These are phyloP conservation scores for Phylloscopus collybita DNA, from an alignment of 2,797 vertebrate genomes.

Conservation along the genomic window DNA sequence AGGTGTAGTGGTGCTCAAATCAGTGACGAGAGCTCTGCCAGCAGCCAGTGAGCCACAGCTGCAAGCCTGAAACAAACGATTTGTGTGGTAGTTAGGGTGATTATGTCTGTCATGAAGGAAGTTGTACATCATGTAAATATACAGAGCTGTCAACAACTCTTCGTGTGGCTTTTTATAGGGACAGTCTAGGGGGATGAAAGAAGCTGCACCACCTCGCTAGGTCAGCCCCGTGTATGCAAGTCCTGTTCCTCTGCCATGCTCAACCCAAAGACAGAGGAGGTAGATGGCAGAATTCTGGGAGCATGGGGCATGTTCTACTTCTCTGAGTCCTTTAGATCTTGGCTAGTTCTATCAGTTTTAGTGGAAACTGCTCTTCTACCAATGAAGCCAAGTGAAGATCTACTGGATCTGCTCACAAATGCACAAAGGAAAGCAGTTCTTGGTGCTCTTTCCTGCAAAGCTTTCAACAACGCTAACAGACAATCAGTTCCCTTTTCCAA, in stretches of 20 bases:
- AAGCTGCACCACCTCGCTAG: background rate
- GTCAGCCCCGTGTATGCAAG: background rate
- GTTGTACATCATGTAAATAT: background rate
- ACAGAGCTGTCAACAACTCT: background rate
- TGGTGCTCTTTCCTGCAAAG: background rate
- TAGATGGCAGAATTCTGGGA: background rate
- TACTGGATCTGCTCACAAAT: background rate
- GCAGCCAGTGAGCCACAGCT: slow-evolving; percentile 27
- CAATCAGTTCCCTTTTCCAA: background rate
- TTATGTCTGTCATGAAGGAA: background rate
- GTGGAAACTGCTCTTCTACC: background rate
- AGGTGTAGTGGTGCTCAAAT: background rate
- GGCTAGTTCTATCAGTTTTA: background rate
- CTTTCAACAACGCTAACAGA: background rate
- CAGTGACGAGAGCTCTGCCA: background rate
- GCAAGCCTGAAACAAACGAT: slow-evolving; percentile 40
- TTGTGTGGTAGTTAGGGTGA: background rate
- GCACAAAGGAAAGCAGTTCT: background rate
- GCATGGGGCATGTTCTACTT: background rate
- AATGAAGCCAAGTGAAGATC: background rate
- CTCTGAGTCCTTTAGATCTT: background rate
- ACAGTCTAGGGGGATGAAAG: background rate
- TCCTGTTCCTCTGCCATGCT: background rate
- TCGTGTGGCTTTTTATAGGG: background rate
- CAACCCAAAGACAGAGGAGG: background rate